Conservation (phyloP, 2,113 vertebrate genomes). For the Syngnathus scovelli region DNA sequence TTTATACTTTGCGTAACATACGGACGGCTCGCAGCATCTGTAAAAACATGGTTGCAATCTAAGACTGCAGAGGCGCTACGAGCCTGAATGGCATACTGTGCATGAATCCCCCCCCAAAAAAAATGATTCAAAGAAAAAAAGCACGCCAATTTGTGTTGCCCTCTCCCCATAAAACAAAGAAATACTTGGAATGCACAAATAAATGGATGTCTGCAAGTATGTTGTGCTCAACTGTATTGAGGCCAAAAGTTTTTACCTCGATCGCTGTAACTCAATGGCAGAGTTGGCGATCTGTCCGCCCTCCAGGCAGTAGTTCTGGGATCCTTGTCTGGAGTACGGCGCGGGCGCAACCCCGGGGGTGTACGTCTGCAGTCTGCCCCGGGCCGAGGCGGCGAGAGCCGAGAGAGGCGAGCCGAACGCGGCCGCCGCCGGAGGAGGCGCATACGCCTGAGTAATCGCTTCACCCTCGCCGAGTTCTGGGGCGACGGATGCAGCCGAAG, state of each 20-base stretch:
- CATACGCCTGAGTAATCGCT: conserved; percentile 58
- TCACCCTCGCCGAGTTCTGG: conserved; percentile 68
- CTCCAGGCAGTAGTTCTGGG: conserved; percentile 74
- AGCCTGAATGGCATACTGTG: too few species aligned
- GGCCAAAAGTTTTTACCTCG: conserved; percentile 71
- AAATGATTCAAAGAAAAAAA: too few species aligned
- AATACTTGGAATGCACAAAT: too few species aligned
- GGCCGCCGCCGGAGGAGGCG: conserved; percentile 12
- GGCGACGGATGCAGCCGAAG: conserved; percentile 44
- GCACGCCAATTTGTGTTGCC: too few species aligned
- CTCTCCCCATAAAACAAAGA: too few species aligned
- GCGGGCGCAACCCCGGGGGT: conserved; percentile 87
- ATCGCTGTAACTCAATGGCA: conserved; percentile 83
- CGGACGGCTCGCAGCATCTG: too few species aligned
- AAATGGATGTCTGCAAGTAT: too few species aligned
- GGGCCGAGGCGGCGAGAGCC: conserved; percentile 60
- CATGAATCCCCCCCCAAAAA: too few species aligned
- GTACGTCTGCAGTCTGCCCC: conserved; percentile 89
- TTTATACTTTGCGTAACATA: too few species aligned
- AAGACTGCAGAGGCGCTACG: too few species aligned
- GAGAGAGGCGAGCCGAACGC: conserved; percentile 68
- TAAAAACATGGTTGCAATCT: too few species aligned
- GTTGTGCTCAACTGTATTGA: too few species aligned
- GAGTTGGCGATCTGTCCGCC: conserved; percentile 72
- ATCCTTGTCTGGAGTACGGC: conserved; percentile 74